Evolutionary conservation across 2,888 invertebrate genomes (phyloP).

Genomic region (Globia sparganii): DNA sequence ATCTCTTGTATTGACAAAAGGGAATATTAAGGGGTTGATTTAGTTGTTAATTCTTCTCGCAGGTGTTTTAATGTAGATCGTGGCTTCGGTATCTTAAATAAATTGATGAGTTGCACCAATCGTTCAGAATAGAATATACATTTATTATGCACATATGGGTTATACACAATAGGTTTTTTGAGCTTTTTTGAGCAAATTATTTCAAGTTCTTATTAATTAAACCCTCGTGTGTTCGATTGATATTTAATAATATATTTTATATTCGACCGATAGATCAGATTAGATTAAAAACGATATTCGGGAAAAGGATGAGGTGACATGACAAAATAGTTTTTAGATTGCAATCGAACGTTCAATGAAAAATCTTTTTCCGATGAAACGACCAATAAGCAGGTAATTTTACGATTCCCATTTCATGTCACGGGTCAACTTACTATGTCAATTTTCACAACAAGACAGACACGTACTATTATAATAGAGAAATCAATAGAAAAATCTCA

Average conservation of each 20-base stretch:
- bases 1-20: slow-evolving; percentile 48
- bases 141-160: too few relatives aligned
- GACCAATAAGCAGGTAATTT: neutral
- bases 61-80: neutral
- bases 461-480: slow-evolving; percentile 21
- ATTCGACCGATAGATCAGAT: neutral
- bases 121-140: too few relatives aligned
- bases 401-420: neutral
- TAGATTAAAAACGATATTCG: neutral
- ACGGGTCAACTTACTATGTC: neutral
- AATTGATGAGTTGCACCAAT: neutral
- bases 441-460: slow-evolving; percentile 26
- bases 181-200: neutral
- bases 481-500: neutral
- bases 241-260: neutral
- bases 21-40: neutral
- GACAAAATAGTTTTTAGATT: neutral
- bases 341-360: neutral
- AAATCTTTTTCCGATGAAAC: neutral
- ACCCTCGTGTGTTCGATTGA: too few relatives aligned
- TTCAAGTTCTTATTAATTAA: neutral
- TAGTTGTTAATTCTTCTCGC: neutral
- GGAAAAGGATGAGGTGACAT: neutral
- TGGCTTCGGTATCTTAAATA: neutral
- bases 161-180: too few relatives aligned